Percentiles rank a stretch among this genome's conserved stretches.
These are phyloP conservation scores for Megalops cyprinoides DNA, from an alignment of 2,797 vertebrate genomes.

Conservation along the genomic window DNA sequence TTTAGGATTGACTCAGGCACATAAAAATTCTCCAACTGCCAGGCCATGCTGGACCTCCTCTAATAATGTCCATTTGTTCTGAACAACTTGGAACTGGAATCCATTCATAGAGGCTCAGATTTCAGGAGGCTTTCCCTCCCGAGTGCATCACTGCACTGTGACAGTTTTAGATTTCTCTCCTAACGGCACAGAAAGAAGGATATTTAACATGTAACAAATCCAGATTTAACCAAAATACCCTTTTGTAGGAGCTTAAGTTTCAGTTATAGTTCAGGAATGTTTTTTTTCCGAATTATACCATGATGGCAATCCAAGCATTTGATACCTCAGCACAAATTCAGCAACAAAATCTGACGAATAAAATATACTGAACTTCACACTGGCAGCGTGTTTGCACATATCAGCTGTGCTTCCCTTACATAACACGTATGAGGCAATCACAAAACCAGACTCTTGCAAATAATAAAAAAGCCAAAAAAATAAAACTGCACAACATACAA, in stretches of 20 bases:
- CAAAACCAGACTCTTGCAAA: neutral
- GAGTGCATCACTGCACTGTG: neutral
- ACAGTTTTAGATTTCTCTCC: neutral
- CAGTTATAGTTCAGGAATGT: neutral
- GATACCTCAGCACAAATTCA: neutral
- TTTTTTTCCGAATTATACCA: neutral
- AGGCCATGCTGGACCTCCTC: conserved; percentile 25
- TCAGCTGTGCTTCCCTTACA: neutral
- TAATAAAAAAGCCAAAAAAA: neutral
- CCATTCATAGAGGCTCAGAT: neutral
- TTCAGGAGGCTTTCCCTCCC: neutral
- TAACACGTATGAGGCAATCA: too few species aligned
- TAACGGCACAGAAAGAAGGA: too few species aligned
- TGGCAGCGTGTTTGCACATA: neutral
- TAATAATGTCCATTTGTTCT: conserved; percentile 42
- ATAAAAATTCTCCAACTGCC: conserved; percentile 22
- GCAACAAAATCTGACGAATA: too few species aligned
- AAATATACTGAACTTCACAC: neutral
- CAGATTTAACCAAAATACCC: too few species aligned
- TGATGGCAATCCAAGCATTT: neutral
- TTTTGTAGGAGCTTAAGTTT: too few species aligned
- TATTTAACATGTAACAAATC: too few species aligned
- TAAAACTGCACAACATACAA: neutral
- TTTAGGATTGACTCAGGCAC: conserved; percentile 27
- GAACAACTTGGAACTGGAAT: conserved; percentile 35